Base-by-base conservation (phyloP, 1,140 invertebrate genomes). In the Drosophila gunungcola region DNA sequence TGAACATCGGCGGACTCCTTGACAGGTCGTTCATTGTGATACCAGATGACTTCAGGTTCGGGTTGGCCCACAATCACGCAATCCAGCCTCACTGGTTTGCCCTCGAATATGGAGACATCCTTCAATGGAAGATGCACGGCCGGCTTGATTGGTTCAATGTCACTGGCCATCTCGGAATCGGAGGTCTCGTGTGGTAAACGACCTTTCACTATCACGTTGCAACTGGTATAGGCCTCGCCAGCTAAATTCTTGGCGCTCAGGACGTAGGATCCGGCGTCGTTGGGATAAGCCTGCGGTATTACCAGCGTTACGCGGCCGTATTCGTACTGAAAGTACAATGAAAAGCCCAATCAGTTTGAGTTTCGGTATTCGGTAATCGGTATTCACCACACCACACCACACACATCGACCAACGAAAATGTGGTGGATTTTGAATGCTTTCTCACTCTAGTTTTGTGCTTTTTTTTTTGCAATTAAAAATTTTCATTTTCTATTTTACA, bases 1-100 rank as follows among this genome's bases (percentile, higher is more conserved):
- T 97, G 96, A 95, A 91, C 90, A 63, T 98, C 97, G 27, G 95
- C 94, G 1, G 96, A 97, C 91, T 97, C 97, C 91, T 97, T 97
- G 1, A 98, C 95, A 11, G 97, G 97, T 43, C 95, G 93, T 60
- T 95, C 95, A 80, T 98, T 95, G 79, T 97, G 97, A 78, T 97
- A 96, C 97, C 97, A 98, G 80, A 97, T 97, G 0, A 98, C 96
- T 93, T 97, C 96, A 0, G 97, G 97, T 92, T 97, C 96, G 1
- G 97, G 97, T 84, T 97, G 95, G 1, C 96, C 97, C 53, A 96
- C 94, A 78, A 98, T 97, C 45, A 97, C 93, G 88, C 96, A 97
- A 79, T 97, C 96, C 54, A 98, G 92, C 45, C 95, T 93, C 4
- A 96, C 95, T 25, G 94, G 94, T 6, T 94, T 94, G 7, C 96